phyloP scores from a whole-genome alignment of 2,797 vertebrate genomes.

The Distichodus sexfasciatus region DNA sequence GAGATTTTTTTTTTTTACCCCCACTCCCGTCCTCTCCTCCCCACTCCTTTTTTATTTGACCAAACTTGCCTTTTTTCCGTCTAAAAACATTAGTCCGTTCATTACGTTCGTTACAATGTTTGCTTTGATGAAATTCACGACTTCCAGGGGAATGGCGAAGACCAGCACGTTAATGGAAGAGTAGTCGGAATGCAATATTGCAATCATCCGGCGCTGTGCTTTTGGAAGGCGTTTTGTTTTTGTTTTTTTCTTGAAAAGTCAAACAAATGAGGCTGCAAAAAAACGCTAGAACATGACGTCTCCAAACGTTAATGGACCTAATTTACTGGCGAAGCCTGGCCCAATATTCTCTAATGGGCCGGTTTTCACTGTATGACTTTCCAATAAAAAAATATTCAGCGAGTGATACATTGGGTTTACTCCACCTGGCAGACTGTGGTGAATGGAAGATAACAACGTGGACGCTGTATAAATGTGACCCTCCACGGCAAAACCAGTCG shows the following conservation, averaged over 20 bases:
- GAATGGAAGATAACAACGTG: background rate
- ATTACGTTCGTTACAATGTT: constrained; percentile 25
- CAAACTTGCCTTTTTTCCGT: background rate
- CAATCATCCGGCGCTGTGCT: constrained; percentile 12
- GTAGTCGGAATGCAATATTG: constrained; percentile 15
- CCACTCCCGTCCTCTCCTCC: background rate
- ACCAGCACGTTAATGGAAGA: background rate
- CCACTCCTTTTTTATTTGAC: constrained; percentile 8
- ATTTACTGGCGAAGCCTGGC: constrained; percentile 19
- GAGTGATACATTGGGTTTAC: background rate
- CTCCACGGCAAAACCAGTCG: too few species aligned
- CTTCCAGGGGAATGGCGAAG: constrained; percentile 27
- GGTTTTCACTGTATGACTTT: background rate
- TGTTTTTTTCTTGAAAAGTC: constrained; percentile 18
- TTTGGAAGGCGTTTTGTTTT: constrained; percentile 17
- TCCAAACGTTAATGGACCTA: constrained; percentile 12
- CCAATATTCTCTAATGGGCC: constrained; percentile 16
- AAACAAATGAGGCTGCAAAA: constrained; percentile 21
- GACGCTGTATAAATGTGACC: too few species aligned
- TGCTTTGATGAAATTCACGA: constrained; percentile 31
- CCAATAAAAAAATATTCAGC: background rate
- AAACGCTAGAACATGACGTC: background rate
- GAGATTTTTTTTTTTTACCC: background rate
- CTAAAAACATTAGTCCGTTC: constrained; percentile 38
- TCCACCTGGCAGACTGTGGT: background rate